Conservation (phyloP, 2,888 invertebrate species). For the Lymantria monacha region DNA sequence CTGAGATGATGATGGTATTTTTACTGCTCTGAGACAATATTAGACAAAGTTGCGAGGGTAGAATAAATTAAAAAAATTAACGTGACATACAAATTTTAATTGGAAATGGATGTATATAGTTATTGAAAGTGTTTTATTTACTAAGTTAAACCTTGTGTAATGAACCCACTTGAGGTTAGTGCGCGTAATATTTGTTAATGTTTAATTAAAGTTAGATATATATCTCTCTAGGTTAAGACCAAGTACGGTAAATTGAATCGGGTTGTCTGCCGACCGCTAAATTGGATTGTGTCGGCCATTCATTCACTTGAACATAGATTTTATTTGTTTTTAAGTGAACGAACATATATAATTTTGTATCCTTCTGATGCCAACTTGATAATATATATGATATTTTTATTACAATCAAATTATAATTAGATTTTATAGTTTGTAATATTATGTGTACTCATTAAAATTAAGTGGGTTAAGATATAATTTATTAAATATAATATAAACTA, state of each 20-base stretch:
- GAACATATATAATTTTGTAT: constrained; percentile 1
- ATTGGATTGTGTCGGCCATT: constrained; percentile 27
- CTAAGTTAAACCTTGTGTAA: constrained; percentile 48
- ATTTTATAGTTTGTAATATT: not conserved
- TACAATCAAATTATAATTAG: not conserved
- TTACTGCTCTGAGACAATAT: no score
- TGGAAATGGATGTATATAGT: constrained; percentile 1
- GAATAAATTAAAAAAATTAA: no score
- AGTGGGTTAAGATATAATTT: no score
- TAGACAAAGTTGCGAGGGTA: no score
- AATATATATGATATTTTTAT: not conserved
- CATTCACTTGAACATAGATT: constrained; percentile 6
- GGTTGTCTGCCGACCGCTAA: constrained; percentile 31
- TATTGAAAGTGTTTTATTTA: constrained; percentile 37
- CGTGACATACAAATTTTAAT: not conserved
- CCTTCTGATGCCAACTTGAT: not conserved
- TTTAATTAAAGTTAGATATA: constrained; percentile 60
- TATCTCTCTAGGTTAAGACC: constrained; percentile 74
- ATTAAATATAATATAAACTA: no score
- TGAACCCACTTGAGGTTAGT: constrained; percentile 54
- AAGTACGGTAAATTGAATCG: constrained; percentile 44
- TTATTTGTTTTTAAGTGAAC: not conserved
- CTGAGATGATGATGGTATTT: no score
- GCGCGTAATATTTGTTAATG: constrained; percentile 47
- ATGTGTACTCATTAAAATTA: not conserved